Percentiles rank a stretch among this genome's conserved stretches.
Conservation (phyloP, 1,140 invertebrate species). For the Neodiprion lecontei region DNA sequence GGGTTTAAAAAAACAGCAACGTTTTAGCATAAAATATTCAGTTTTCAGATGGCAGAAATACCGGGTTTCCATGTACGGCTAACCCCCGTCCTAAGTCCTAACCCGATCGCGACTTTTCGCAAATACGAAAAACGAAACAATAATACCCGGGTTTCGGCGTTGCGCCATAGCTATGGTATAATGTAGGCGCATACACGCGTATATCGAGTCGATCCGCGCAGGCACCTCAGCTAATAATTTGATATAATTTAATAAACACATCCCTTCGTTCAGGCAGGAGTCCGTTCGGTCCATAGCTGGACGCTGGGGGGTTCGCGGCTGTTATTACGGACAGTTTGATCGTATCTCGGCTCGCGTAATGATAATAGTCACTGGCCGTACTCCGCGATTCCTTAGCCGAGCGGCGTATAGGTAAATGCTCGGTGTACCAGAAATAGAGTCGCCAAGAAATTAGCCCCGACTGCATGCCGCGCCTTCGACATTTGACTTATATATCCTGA, state of each 20-base stretch:
- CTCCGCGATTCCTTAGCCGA: background rate
- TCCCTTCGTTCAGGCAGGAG: background rate
- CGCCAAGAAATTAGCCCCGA: constrained; percentile 3
- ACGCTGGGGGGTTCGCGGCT: background rate
- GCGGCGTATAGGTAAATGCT: background rate
- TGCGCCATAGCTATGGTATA: background rate
- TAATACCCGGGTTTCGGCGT: background rate
- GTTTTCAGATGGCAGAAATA: background rate
- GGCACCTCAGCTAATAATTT: constrained; percentile 15
- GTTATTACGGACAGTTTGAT: constrained; percentile 18
- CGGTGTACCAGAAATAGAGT: constrained; percentile 5
- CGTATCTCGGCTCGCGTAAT: constrained; percentile 10
- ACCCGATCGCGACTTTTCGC: no score
- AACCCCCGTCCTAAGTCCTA: no score
- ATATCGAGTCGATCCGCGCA: background rate
- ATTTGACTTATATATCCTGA: no score
- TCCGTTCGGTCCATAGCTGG: background rate
- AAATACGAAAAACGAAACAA: background rate
- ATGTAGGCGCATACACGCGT: background rate
- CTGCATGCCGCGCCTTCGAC: no score
- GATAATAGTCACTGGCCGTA: constrained; percentile 10
- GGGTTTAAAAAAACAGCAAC: background rate
- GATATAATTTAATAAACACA: constrained; percentile 20
- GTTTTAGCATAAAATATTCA: constrained; percentile 1
- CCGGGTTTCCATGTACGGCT: background rate